Percentiles rank a stretch among this genome's conserved stretches.
These are phyloP conservation scores for Diplodus sargus DNA, from an alignment of 2,797 vertebrate species.

Conservation along the genomic window DNA sequence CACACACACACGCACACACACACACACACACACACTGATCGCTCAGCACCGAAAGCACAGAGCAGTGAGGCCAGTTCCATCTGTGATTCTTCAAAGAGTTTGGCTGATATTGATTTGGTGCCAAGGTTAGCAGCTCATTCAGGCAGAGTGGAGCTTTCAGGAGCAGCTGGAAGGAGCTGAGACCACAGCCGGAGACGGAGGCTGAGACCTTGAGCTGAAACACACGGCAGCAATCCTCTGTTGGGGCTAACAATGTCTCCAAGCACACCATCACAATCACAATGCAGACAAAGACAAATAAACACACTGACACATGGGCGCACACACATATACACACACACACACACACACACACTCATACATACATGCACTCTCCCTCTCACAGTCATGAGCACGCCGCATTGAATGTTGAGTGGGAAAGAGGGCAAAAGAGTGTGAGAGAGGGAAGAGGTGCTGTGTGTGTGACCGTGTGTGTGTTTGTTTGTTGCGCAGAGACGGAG, in stretches of 20 bases:
- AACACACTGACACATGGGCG: slow-evolving; percentile 61
- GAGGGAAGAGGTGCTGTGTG: slow-evolving; percentile 56
- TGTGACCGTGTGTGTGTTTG: slow-evolving; percentile 52
- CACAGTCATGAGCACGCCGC: slow-evolving; percentile 40
- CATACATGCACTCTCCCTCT: slow-evolving; percentile 43
- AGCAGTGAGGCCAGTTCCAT: slow-evolving; percentile 85
- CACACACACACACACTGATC: slow-evolving; percentile 63
- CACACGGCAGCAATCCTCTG: slow-evolving; percentile 79
- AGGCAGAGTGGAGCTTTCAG: slow-evolving; percentile 88
- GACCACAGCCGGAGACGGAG: slow-evolving; percentile 85
- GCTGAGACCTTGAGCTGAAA: slow-evolving; percentile 87
- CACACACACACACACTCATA: slow-evolving; percentile 32
- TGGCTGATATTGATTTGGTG: slow-evolving; percentile 91
- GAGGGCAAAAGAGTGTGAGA: slow-evolving; percentile 81
- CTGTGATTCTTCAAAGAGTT: slow-evolving; percentile 92
- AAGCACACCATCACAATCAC: slow-evolving; percentile 76
- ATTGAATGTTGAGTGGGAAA: slow-evolving; percentile 72
- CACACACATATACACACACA: slow-evolving; percentile 15
- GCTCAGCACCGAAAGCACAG: slow-evolving; percentile 71
- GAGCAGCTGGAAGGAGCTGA: slow-evolving; percentile 87
- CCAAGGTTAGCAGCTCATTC: slow-evolving; percentile 89
- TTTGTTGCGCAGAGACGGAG: slow-evolving; percentile 68
- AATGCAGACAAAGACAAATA: slow-evolving; percentile 79
- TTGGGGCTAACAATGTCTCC: slow-evolving; percentile 81
- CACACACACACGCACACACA: slow-evolving; percentile 57